Evolutionary conservation across 2,113 vertebrate species (phyloP).

Genomic region (Papio anubis): DNA sequence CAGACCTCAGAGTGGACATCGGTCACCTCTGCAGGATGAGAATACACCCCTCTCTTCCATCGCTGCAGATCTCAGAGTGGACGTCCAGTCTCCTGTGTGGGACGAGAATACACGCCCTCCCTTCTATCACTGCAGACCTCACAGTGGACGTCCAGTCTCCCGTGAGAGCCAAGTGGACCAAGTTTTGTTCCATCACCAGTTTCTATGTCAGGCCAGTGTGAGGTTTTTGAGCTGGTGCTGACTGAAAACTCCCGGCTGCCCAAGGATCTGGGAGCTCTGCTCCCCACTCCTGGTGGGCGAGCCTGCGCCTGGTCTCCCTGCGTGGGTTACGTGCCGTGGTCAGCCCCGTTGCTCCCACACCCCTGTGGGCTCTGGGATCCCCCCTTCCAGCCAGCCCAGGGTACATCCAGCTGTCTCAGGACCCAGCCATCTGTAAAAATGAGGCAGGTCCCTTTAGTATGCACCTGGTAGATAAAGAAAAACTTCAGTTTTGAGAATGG

Average conservation of each 20-base stretch:
- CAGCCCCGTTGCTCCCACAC: accelerated
- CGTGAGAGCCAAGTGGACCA: too few relatives aligned
- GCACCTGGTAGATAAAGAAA: background rate
- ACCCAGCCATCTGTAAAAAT: accelerated
- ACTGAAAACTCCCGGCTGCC: background rate
- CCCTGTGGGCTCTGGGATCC: too few relatives aligned
- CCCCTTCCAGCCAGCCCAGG: background rate
- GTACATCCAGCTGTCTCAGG: background rate
- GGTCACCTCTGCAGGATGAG: too few relatives aligned
- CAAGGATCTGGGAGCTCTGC: background rate
- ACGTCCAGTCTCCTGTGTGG: accelerated
- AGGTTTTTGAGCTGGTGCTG: background rate
- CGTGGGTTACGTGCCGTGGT: accelerated
- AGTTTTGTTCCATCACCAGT: too few relatives aligned
- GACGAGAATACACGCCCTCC: too few relatives aligned
- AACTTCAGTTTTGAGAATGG: background rate
- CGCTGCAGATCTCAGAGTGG: too few relatives aligned
- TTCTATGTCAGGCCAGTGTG: background rate
- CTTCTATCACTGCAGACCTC: too few relatives aligned
- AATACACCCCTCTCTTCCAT: too few relatives aligned
- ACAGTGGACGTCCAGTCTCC: accelerated
- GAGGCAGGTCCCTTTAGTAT: background rate
- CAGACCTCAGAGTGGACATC: too few relatives aligned
- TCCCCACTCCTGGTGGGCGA: too few relatives aligned
- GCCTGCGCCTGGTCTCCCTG: too few relatives aligned